Percentiles rank a stretch among this genome's conserved stretches.
These are phyloP conservation scores for Scaptomyza parva DNA, from an alignment of 2,888 invertebrate genomes.

Conservation along the genomic window DNA sequence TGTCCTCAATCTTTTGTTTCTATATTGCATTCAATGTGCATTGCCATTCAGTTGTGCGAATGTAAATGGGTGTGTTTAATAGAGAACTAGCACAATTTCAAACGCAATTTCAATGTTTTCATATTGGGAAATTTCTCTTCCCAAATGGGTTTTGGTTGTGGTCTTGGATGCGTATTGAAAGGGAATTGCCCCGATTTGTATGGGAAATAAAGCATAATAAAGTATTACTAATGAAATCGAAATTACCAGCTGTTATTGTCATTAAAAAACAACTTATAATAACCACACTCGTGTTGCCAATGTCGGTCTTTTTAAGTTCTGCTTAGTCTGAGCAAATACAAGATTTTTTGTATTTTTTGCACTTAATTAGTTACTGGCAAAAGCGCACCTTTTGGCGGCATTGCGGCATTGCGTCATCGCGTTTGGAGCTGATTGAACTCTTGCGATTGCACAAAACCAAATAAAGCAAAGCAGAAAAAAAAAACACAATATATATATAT, in stretches of 20 bases:
- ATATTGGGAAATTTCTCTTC: conserved; percentile 33
- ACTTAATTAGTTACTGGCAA: conserved; percentile 74
- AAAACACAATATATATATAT: background rate
- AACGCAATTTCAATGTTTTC: conserved; percentile 11
- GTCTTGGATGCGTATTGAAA: background rate
- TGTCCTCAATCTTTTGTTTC: conserved; percentile 50
- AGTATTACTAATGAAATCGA: conserved; percentile 43
- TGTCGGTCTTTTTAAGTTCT: background rate
- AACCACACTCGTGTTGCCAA: conserved; percentile 26
- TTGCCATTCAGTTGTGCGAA: conserved; percentile 12
- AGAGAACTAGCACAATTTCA: conserved; percentile 4
- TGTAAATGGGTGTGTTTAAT: conserved; percentile 2
- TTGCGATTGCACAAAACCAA: conserved; percentile 55
- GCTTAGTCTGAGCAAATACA: conserved; percentile 64
- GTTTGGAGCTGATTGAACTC: conserved; percentile 58
- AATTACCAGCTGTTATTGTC: conserved; percentile 39
- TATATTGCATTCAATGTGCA: conserved; percentile 14
- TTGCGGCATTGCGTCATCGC: conserved; percentile 70
- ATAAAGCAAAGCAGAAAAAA: conserved; percentile 9
- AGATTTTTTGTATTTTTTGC: conserved; percentile 67
- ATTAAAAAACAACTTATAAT: conserved; percentile 26
- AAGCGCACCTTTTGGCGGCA: conserved; percentile 43
- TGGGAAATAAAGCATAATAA: conserved; percentile 6
- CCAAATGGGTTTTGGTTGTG: conserved; percentile 9
- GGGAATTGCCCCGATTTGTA: conserved; percentile 3